These are phyloP conservation scores for Batillaria attramentaria DNA, from an alignment of 1,140 invertebrate genomes.

Conservation along the genomic window DNA sequence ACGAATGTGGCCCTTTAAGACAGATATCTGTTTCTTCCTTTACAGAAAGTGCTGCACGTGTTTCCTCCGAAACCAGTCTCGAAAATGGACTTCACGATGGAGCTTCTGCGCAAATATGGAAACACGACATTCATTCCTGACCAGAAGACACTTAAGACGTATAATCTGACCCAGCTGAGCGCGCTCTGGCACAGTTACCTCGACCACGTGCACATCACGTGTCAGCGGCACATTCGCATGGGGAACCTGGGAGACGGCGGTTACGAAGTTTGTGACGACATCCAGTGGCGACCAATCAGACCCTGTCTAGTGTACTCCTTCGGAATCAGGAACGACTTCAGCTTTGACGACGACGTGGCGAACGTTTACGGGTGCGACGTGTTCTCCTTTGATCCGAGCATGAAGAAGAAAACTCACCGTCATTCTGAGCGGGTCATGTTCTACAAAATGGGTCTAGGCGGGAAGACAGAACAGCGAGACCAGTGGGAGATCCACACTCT, in stretches of 20 bases:
- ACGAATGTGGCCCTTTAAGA: too few relatives aligned
- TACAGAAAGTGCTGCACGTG: too few relatives aligned
- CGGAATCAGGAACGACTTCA: constrained; percentile 27
- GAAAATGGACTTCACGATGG: too few relatives aligned
- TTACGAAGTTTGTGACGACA: constrained; percentile 38
- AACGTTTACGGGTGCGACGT: constrained; percentile 16
- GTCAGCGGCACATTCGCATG: constrained; percentile 27
- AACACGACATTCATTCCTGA: too few relatives aligned
- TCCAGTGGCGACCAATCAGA: constrained; percentile 9
- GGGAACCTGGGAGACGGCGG: constrained; percentile 36
- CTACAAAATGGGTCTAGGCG: constrained; percentile 1
- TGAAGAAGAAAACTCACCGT: constrained; percentile 1
- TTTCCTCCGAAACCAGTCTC: too few relatives aligned
- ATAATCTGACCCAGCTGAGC: too few relatives aligned
- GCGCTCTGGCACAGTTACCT: too few relatives aligned
- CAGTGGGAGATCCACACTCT: neutral
- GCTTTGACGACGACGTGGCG: constrained; percentile 9
- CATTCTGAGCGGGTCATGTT: constrained; percentile 5
- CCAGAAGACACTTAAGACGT: too few relatives aligned
- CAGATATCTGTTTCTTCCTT: too few relatives aligned
- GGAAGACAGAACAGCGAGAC: neutral
- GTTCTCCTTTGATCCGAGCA: constrained; percentile 15
- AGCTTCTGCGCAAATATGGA: too few relatives aligned
- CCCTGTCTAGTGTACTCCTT: constrained; percentile 39
- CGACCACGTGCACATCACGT: constrained; percentile 14